Evolutionary conservation across 2,797 vertebrate species (phyloP).

Genomic region (Danio choprae): DNA sequence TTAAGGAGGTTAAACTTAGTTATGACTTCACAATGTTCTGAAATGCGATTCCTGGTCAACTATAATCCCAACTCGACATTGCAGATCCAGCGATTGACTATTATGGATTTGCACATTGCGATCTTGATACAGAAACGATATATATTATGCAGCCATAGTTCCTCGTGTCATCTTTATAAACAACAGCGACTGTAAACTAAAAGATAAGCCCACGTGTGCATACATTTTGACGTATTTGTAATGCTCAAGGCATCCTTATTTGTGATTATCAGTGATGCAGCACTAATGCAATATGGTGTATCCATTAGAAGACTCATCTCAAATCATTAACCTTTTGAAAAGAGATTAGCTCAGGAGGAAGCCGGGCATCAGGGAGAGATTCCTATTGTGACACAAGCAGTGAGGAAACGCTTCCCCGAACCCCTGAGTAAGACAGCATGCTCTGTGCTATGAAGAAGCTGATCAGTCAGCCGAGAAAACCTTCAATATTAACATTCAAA

Average conservation of each 20-base stretch:
- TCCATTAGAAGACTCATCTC: constrained; percentile 58
- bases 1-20: too few species aligned
- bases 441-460: constrained; percentile 17
- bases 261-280: constrained; percentile 55
- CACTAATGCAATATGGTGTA: constrained; percentile 61
- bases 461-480: neutral
- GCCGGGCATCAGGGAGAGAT: constrained; percentile 70
- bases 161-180: neutral
- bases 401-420: constrained; percentile 67
- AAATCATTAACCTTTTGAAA: constrained; percentile 83
- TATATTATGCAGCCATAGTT: too few species aligned
- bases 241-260: constrained; percentile 41
- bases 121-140: too few species aligned
- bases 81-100: too few species aligned
- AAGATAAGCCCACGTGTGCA: neutral
- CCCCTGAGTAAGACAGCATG: constrained; percentile 9
- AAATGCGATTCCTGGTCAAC: too few species aligned
- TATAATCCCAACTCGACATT: too few species aligned
- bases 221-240: neutral
- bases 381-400: constrained; percentile 72
- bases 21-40: too few species aligned
- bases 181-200: neutral
- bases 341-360: constrained; percentile 80
- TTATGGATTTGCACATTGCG: too few species aligned
- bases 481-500: neutral